A percentile compares a stretch with the other conserved stretches of the same genome.
Conservation (phyloP, 2,113 vertebrate species). For the Chamaetylas fuelleborni region DNA sequence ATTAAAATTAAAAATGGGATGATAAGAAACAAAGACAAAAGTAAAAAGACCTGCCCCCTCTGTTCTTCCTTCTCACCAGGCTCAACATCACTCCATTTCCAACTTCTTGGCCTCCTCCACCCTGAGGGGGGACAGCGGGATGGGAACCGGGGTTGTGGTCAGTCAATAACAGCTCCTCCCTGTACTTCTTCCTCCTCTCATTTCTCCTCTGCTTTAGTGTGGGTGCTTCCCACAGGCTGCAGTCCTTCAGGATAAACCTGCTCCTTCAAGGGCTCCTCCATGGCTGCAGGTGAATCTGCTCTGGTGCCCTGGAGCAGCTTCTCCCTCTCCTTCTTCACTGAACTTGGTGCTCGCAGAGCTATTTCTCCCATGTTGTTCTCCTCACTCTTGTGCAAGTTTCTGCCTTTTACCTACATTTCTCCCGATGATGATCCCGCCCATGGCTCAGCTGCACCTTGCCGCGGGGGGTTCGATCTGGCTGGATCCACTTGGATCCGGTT, state of each 20-base stretch:
- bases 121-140: accelerated
- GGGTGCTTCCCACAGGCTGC: background rate
- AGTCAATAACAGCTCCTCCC: background rate
- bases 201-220: background rate
- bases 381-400: background rate
- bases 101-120: background rate
- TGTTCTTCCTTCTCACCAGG: background rate
- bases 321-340: background rate
- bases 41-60: background rate
- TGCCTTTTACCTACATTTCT: accelerated
- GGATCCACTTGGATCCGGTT: background rate
- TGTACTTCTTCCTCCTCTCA: background rate
- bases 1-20: background rate
- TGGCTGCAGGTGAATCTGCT: background rate
- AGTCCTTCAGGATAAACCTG: constrained; percentile 8
- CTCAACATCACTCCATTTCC: background rate
- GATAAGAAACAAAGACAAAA: background rate
- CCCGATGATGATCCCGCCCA: accelerated
- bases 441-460: accelerated
- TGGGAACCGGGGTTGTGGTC: background rate
- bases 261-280: background rate
- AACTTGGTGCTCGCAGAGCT: accelerated
- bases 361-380: background rate
- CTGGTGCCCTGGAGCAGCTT: background rate
- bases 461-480: accelerated